phyloP scores from a whole-genome alignment of 2,113 vertebrate genomes.

The Dasyprocta punctata region DNA sequence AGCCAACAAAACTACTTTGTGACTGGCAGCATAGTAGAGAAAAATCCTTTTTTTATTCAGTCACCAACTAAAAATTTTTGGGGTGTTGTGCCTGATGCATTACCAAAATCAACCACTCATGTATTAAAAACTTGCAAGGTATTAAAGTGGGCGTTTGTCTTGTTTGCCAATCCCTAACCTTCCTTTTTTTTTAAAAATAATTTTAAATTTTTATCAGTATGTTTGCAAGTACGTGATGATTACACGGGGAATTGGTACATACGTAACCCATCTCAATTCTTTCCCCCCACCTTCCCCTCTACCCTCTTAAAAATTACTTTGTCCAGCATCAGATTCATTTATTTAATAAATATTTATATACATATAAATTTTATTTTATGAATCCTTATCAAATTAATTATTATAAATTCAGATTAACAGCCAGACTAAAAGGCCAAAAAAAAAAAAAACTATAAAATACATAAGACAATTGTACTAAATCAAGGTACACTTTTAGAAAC shows the following conservation, averaged over 20 bases:
- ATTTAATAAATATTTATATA: neutral
- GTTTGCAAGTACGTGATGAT: neutral
- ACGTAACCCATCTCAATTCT: neutral
- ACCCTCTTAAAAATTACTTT: neutral
- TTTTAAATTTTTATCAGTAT: neutral
- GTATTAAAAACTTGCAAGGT: neutral
- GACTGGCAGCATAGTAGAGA: neutral
- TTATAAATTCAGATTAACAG: neutral
- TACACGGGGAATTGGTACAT: neutral
- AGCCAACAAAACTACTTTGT: neutral
- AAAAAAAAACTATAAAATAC: neutral
- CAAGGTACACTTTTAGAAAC: neutral
- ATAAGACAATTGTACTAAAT: neutral
- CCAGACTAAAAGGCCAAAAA: neutral
- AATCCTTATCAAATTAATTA: neutral
- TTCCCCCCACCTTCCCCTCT: neutral
- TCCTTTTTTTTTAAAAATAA: constrained; percentile 5
- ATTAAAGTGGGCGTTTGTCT: neutral
- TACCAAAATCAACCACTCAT: neutral
- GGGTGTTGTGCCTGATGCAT: neutral
- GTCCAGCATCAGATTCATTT: neutral
- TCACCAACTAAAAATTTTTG: neutral
- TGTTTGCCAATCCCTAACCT: constrained; percentile 48
- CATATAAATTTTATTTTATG: neutral
- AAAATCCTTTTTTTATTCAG: neutral